Conservation (phyloP, 2,797 vertebrate species). For the Zenarchopterus dispar region DNA sequence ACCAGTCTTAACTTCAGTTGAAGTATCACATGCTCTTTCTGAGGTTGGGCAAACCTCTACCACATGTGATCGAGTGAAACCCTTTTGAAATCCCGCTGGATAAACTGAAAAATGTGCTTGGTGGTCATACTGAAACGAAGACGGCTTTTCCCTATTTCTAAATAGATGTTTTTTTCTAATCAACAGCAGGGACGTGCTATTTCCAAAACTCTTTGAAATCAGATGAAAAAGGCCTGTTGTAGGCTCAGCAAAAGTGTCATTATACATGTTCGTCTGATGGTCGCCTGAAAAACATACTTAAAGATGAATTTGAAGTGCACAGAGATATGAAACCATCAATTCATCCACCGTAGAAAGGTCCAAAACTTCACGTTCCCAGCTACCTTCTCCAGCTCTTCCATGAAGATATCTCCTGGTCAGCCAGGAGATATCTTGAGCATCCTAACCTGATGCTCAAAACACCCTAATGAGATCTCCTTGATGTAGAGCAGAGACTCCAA, state of each 20-base stretch:
- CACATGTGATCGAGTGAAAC: slow-evolving; percentile 38
- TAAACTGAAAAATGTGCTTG: slow-evolving; percentile 41
- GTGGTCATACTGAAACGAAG: slow-evolving; percentile 32
- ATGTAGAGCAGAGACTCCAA: too few relatives aligned
- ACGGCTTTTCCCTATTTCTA: slow-evolving; percentile 12
- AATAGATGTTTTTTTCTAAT: neutral
- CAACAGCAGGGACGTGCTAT: neutral
- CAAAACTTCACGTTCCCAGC: too few relatives aligned
- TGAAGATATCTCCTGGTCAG: too few relatives aligned
- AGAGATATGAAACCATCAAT: neutral
- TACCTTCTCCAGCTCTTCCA: too few relatives aligned
- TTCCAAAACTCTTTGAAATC: slow-evolving; percentile 6
- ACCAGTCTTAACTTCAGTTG: slow-evolving; percentile 36
- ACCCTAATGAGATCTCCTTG: too few relatives aligned
- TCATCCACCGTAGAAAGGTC: too few relatives aligned
- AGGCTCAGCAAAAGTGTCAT: neutral
- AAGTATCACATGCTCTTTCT: slow-evolving; percentile 25
- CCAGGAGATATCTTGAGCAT: too few relatives aligned
- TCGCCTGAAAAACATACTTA: neutral
- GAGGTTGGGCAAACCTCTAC: slow-evolving; percentile 33
- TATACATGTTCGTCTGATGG: neutral
- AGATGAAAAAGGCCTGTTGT: neutral
- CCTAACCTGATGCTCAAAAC: too few relatives aligned
- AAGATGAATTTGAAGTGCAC: neutral
- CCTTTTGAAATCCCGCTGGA: slow-evolving; percentile 49